These are phyloP conservation scores for Oedothorax gibbosus DNA, from an alignment of 1,140 invertebrate species.

Conservation along the genomic window DNA sequence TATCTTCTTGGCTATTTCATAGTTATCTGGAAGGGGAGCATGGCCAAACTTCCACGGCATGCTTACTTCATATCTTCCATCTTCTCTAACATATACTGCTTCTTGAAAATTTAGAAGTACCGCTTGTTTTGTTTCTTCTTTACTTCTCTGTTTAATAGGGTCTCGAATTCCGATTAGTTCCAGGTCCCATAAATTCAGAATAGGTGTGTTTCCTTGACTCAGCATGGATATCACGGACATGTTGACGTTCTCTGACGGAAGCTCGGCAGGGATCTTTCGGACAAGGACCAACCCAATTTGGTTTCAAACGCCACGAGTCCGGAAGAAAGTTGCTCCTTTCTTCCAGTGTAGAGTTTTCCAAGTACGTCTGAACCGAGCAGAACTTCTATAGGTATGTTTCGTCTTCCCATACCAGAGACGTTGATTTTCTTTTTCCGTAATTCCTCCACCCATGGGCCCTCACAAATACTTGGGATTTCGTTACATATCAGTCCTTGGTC, in stretches of 20 bases:
- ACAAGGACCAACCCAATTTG: neutral
- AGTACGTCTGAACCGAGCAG: conserved; percentile 29
- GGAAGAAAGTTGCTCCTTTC: neutral
- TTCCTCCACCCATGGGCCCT: neutral
- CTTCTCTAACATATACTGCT: neutral
- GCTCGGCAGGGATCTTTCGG: neutral
- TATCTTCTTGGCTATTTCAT: neutral
- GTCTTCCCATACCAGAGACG: neutral
- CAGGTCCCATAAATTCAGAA: neutral
- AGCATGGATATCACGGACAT: neutral
- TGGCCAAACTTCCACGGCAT: neutral
- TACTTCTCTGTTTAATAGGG: neutral
- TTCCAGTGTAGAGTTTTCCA: conserved; percentile 30
- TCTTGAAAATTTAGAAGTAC: conserved; percentile 1
- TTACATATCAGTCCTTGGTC: neutral
- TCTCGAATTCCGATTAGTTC: neutral
- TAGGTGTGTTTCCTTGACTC: neutral
- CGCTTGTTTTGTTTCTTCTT: neutral
- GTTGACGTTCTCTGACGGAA: neutral
- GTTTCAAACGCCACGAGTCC: neutral
- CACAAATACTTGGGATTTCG: neutral
- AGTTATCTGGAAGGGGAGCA: neutral
- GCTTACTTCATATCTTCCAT: conserved; percentile 2
- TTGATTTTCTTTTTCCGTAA: neutral
- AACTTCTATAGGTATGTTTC: neutral